Base-by-base conservation (phyloP, 2,113 vertebrate genomes). In the Apeltes quadracus region DNA sequence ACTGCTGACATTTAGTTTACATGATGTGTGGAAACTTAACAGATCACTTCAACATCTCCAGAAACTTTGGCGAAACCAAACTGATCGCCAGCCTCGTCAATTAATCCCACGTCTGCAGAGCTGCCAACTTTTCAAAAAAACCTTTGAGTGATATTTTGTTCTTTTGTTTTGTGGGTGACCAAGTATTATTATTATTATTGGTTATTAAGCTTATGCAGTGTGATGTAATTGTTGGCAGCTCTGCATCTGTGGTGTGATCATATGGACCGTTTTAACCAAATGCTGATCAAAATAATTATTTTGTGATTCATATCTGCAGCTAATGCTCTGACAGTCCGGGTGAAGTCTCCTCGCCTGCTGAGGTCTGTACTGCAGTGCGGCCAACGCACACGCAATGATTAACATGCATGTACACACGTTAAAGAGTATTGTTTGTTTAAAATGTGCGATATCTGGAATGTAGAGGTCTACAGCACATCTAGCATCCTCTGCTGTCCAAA, bases 401-500 rank as follows among this genome's bases (percentile, higher is more conserved):
- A 58, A 0, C 50, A 34, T 38, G 16, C 69, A 55, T 41, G 39
- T 18, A 78, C 56, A 72, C 20, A 69, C 5, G 13, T 71, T 71
- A 25, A 51, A 32, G 22, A 50, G 25, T 36, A 8, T 36, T 46
- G 16, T 62, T 61, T 25, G 12, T 36, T 32, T 22, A 4, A 62
- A 62, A 55, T 16, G 50, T 29, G n/a, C 27, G 46, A 61, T 16
- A 20, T 36, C 38, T 59, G 51, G 29, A 32, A 34, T 38, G 53
- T 5, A 48, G 39, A 22, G 11, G 27, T 32, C 22, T 39, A 1
- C 48, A 59, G 39, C 3, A 20, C 41, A 46, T 18, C 34, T 18
- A 51, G 66, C 55, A 16, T 59, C 66, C 56, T 81, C 63, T 80
- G 76, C 57, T 77, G 78, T 72, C 71, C 48, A 68, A 84, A 89